These are phyloP conservation scores for Pseudococcus jackbeardsleyi DNA, from an alignment of 2,888 invertebrate genomes.

Conservation along the genomic window DNA sequence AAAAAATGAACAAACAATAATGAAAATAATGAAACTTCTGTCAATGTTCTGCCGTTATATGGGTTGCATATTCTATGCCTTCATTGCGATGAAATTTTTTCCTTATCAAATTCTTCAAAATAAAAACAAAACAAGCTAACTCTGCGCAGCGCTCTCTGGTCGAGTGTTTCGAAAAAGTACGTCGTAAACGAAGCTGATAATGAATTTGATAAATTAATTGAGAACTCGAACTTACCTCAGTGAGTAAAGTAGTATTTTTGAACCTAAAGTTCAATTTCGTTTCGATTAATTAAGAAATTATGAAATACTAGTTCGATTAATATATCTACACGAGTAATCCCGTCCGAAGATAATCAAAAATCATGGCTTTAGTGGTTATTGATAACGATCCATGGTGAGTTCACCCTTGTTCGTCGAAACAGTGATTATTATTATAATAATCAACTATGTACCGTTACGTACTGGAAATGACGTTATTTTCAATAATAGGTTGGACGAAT, in stretches of 20 bases:
- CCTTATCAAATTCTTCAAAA: too few relatives aligned
- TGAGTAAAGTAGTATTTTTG: neutral
- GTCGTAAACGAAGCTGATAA: neutral
- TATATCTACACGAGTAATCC: neutral
- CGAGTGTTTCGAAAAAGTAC: neutral
- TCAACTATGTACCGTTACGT: neutral
- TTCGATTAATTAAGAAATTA: neutral
- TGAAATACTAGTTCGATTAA: neutral
- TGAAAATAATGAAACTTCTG: too few relatives aligned
- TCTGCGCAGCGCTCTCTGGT: neutral
- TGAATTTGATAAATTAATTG: too few relatives aligned
- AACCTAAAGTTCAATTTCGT: neutral
- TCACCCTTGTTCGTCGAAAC: neutral
- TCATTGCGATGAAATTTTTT: too few relatives aligned
- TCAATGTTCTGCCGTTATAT: too few relatives aligned
- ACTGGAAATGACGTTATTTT: neutral
- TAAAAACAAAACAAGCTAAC: neutral
- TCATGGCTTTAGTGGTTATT: slow-evolving; percentile 72
- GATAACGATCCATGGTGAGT: slow-evolving; percentile 72
- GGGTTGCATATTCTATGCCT: too few relatives aligned
- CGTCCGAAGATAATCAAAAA: slow-evolving; percentile 67
- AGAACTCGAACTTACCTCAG: too few relatives aligned
- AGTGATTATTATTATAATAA: neutral
- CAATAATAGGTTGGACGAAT: slow-evolving; percentile 75
- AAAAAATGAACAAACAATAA: too few relatives aligned